Evolutionary conservation across 2,113 vertebrate species (phyloP).

Genomic region (Herpailurus yagouaroundi): DNA sequence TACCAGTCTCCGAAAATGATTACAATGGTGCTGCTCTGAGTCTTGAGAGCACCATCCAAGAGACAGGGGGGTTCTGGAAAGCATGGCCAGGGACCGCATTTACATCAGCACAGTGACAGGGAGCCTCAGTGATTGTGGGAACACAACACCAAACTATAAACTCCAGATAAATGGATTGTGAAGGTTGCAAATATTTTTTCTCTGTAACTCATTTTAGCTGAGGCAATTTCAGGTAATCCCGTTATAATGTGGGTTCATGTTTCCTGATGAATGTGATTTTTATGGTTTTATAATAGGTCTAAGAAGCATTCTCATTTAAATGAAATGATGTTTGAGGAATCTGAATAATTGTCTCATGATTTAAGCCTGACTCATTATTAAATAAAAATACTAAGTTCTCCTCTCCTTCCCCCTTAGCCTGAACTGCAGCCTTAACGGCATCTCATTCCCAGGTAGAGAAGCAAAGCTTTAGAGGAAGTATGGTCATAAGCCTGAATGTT

Average conservation of each 20-base stretch:
- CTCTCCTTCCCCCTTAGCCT: neutral
- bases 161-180: conserved; percentile 20
- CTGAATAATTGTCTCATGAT: neutral
- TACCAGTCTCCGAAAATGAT: neutral
- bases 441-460: neutral
- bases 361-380: conserved; percentile 54
- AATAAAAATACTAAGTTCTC: conserved; percentile 29
- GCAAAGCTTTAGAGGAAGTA: neutral
- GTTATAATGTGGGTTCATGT: conserved; percentile 11
- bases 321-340: conserved; percentile 62
- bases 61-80: neutral
- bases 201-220: neutral
- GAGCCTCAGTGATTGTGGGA: neutral
- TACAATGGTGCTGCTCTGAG: neutral
- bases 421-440: neutral
- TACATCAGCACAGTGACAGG: neutral
- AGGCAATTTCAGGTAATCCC: conserved; percentile 11
- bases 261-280: conserved; percentile 37
- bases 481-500: neutral
- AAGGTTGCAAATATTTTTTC: neutral
- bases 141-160: neutral
- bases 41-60: neutral
- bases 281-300: conserved; percentile 29
- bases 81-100: neutral
- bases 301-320: conserved; percentile 43